phyloP scores from a whole-genome alignment of 2,797 vertebrate species.

The Monodelphis domestica region DNA sequence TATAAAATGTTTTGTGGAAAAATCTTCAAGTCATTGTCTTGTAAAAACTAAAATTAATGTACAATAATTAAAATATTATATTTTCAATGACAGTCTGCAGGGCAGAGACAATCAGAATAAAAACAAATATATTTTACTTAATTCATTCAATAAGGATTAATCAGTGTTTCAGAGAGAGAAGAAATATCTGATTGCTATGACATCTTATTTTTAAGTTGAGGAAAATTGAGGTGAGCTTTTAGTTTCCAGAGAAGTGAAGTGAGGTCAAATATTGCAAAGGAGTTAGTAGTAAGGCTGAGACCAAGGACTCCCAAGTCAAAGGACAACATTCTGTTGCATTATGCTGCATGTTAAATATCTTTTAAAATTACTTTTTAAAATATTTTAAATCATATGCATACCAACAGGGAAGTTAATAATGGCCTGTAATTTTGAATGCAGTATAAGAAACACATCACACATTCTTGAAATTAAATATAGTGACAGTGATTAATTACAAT shows the following conservation, averaged over 20 bases:
- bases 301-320: not conserved
- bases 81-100: too few relatives aligned
- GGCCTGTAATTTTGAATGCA: not conserved
- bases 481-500: constrained; percentile 34
- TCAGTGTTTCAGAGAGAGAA: not conserved
- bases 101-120: not conserved
- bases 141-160: not conserved
- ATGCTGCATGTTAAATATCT: constrained; percentile 39
- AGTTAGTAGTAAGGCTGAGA: not conserved
- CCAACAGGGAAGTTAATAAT: constrained; percentile 22
- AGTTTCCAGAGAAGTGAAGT: too few relatives aligned
- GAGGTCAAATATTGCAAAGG: not conserved
- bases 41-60: too few relatives aligned
- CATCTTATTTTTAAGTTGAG: not conserved
- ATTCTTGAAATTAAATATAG: constrained; percentile 36
- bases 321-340: not conserved
- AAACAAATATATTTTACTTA: not conserved
- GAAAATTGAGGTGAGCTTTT: too few relatives aligned
- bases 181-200: not conserved
- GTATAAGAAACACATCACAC: constrained; percentile 40
- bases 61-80: too few relatives aligned
- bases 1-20: not conserved
- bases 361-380: constrained; percentile 56
- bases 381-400: constrained; percentile 36
- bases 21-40: not conserved